Conservation (phyloP, 2,888 invertebrate genomes). For the Charanyca ferruginea region DNA sequence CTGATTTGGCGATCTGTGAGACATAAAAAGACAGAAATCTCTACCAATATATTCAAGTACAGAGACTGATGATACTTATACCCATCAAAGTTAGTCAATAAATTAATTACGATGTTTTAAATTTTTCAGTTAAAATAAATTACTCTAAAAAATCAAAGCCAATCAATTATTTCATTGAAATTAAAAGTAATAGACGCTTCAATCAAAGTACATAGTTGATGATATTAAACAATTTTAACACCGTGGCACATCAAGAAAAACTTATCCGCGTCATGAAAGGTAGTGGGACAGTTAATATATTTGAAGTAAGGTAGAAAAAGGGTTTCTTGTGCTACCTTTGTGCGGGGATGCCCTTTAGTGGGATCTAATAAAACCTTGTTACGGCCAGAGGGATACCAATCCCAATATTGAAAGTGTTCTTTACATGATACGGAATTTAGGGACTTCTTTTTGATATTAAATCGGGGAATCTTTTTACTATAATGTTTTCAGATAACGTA, state of each 20-base stretch:
- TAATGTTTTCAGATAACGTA: constrained; percentile 77
- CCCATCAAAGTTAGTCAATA: no score
- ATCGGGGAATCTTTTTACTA: constrained; percentile 86
- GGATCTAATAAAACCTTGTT: constrained; percentile 91
- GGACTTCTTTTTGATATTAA: constrained; percentile 90
- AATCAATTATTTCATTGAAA: no score
- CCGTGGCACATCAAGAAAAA: constrained; percentile 65
- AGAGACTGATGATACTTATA: no score
- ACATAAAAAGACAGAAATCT: no score
- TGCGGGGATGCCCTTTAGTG: constrained; percentile 91
- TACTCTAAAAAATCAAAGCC: no score
- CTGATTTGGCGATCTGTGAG: no score
- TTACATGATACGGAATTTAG: constrained; percentile 91
- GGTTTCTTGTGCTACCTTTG: constrained; percentile 90
- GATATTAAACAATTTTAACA: background rate
- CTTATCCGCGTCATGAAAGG: constrained; percentile 73
- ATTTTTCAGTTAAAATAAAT: no score
- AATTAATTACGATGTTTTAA: no score
- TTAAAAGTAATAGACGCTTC: background rate
- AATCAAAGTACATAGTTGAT: background rate
- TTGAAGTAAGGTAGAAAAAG: constrained; percentile 91
- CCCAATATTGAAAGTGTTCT: constrained; percentile 91
- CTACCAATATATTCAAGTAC: no score
- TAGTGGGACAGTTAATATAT: constrained; percentile 91
- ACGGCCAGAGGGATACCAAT: constrained; percentile 91